phyloP scores from a whole-genome alignment of 2,888 invertebrate species.

The Pandemis cinnamomeana region DNA sequence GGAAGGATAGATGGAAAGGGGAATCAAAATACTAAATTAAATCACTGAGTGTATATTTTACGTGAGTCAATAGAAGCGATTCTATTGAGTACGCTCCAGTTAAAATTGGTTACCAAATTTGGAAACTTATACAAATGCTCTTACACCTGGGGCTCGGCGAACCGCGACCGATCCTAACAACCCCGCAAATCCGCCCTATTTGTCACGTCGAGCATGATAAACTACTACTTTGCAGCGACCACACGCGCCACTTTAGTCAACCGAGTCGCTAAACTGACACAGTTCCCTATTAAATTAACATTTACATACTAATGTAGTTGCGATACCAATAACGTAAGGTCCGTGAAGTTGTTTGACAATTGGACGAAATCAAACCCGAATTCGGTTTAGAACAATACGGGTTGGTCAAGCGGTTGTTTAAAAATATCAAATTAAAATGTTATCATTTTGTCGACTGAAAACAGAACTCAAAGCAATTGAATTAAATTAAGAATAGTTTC shows the following conservation, averaged over 20 bases:
- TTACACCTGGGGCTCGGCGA: conserved; percentile 21
- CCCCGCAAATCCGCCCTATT: conserved; percentile 37
- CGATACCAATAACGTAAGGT: not conserved
- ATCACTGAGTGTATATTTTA: too few relatives aligned
- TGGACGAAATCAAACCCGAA: not conserved
- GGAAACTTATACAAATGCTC: conserved; percentile 29
- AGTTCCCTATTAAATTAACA: conserved; percentile 19
- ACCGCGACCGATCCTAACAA: conserved; percentile 30
- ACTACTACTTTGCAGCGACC: conserved; percentile 29
- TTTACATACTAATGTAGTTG: not conserved
- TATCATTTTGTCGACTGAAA: too few relatives aligned
- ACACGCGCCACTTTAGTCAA: conserved; percentile 26
- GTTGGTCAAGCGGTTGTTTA: not conserved
- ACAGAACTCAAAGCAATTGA: too few relatives aligned
- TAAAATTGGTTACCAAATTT: conserved; percentile 11
- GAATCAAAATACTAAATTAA: too few relatives aligned
- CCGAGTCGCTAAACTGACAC: conserved; percentile 23
- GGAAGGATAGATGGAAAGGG: too few relatives aligned
- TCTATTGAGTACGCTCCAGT: not conserved
- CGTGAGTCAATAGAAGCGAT: not conserved
- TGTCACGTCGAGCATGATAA: conserved; percentile 38
- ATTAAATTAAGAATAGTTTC: too few relatives aligned
- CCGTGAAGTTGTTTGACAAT: conserved; percentile 9
- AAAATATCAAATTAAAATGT: not conserved
- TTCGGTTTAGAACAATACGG: not conserved